Base-by-base conservation (phyloP, 2,797 vertebrate species). In the Paedocypris micromegethes region DNA sequence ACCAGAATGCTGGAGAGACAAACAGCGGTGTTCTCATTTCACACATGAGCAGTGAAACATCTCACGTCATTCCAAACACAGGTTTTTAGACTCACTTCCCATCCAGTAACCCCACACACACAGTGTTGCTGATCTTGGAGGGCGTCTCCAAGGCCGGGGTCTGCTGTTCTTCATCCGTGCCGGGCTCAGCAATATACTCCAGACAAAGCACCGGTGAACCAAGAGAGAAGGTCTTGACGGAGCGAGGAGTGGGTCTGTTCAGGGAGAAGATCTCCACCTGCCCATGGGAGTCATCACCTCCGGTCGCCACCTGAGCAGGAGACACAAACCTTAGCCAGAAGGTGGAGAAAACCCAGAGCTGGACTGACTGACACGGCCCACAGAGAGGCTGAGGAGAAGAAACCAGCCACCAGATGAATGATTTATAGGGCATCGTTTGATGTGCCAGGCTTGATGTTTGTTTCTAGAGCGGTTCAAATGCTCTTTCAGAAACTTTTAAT, bases 211-310 rank as follows among this genome's bases (percentile, higher is more conserved):
- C 92, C 0, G 83, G 86, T 0, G 92, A 85, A 0, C 82, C 84
- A 78, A 95, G 74, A 0, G 90, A 86, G 78, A 97, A 87, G 55
- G 88, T 93, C 75, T 94, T 96, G n/a, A 95, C 91, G 0, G 88
- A 86, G 9, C 93, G 90, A 0, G 94, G 94, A 0, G 83, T 81
- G 0, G 90, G 77, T 2, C 92, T 88, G 84, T 95, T 94, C 70
- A 96, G 81, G 37, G 94, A 97, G 76, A 94, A 94, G 77, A 97
- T 93, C 76, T 94, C 92, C 60, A 97, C 86, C 38, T 93, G 92
- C 0, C 92, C 92, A 0, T 84, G 87, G 0, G 86, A 87, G 67
- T 66, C 41, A 6, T 88, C 89, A 75, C 86, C 90, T n/a, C 91
- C 89, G 0, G 92, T 92, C 0, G 91, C 91, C 0, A 94, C 92